These are phyloP conservation scores for Dione juno DNA, from an alignment of 2,888 invertebrate species.

Conservation along the genomic window DNA sequence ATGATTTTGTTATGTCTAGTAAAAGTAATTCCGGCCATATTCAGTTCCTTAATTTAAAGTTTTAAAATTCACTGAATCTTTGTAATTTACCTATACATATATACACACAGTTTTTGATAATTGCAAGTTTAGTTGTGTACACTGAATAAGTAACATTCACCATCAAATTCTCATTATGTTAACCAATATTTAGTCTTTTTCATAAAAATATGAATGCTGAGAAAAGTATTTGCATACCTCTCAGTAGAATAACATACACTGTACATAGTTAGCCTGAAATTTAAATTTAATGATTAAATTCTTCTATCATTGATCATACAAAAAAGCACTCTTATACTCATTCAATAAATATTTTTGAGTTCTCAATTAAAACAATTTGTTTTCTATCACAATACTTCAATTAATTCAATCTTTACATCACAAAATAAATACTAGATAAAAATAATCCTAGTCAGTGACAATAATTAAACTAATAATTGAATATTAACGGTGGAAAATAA, in stretches of 20 bases:
- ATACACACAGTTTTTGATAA: slow-evolving; percentile 47
- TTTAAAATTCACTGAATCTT: slow-evolving; percentile 36
- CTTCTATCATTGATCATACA: slow-evolving; percentile 20
- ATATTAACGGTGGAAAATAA: slow-evolving; percentile 80
- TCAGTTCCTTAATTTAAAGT: slow-evolving; percentile 41
- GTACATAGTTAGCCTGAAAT: slow-evolving; percentile 26
- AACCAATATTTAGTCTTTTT: slow-evolving; percentile 35
- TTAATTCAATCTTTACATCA: slow-evolving; percentile 70
- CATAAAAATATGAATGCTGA: slow-evolving; percentile 39
- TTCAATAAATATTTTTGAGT: slow-evolving; percentile 45
- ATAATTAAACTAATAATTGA: slow-evolving; percentile 82
- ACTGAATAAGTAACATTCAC: slow-evolving; percentile 36
- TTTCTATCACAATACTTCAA: slow-evolving; percentile 69
- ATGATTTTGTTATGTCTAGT: background rate
- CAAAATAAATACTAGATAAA: slow-evolving; percentile 78
- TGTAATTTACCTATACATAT: slow-evolving; percentile 36
- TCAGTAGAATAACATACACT: slow-evolving; percentile 33
- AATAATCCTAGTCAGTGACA: slow-evolving; percentile 80
- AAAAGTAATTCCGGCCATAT: slow-evolving; percentile 49
- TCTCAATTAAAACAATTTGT: slow-evolving; percentile 71
- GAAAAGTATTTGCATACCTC: slow-evolving; percentile 35
- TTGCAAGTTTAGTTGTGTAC: slow-evolving; percentile 34
- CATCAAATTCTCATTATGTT: slow-evolving; percentile 16
- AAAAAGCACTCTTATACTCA: slow-evolving; percentile 30
- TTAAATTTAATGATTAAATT: slow-evolving; percentile 25